A percentile compares a stretch with the other conserved stretches of the same genome.
phyloP scores from a whole-genome alignment of 2,888 invertebrate genomes.

The Lamellibrachia satsuma region DNA sequence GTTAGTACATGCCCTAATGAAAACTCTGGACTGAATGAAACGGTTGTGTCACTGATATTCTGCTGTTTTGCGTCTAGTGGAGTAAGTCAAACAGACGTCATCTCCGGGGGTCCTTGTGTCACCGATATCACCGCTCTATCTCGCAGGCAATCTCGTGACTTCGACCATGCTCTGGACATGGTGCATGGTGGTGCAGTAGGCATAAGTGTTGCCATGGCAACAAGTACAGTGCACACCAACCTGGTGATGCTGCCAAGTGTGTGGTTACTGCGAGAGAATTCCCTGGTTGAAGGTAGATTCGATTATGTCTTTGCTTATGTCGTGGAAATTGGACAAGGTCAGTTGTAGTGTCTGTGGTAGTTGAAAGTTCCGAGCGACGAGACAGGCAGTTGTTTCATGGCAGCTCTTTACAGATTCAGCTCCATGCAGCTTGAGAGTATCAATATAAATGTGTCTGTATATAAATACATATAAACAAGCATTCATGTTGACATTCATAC shows the following conservation, averaged over 20 bases:
- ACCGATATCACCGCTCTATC: neutral
- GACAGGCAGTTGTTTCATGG: neutral
- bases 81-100: neutral
- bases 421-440: neutral
- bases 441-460: too few species aligned
- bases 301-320: neutral
- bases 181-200: slow-evolving; percentile 7
- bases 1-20: neutral
- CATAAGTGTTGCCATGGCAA: slow-evolving; percentile 7
- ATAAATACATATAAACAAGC: too few species aligned
- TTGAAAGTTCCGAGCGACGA: neutral
- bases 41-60: neutral
- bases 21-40: neutral
- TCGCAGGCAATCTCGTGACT: neutral
- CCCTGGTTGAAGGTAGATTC: neutral
- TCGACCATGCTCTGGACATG: neutral
- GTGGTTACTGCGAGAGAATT: neutral
- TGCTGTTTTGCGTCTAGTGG: neutral
- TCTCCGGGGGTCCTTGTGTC: neutral
- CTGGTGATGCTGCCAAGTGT: neutral
- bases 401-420: neutral
- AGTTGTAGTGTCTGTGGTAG: neutral
- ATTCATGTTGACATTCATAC: too few species aligned
- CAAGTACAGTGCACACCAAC: neutral
- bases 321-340: neutral